Base-by-base conservation (phyloP, 2,888 invertebrate species). In the Spodoptera exigua region DNA sequence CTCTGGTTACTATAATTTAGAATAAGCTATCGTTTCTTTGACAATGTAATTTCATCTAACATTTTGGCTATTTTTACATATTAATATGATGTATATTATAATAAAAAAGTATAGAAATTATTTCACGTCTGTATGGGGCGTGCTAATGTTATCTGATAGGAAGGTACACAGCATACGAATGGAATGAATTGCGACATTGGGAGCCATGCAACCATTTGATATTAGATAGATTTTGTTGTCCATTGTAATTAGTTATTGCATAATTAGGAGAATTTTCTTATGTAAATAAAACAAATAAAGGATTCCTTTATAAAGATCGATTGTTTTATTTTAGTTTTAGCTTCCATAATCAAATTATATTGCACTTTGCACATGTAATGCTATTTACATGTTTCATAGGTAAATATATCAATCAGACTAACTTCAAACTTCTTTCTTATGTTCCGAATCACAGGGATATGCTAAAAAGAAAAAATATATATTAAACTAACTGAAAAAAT, bases 221-320 rank as follows among this genome's bases (percentile, higher is more conserved):
- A 89, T 90, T 90, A 90, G 89, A 87, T 91, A 90, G 87, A 81
- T 89, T 90, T 91, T 91, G 90, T 92, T 93, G 90, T 92, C 88
- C 85, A 85, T 87, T 92, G 92, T 92, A 91, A 90, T 90, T 91
- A 91, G 92, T 90, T 87, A 87, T 84, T 86, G 82, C 88, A 82
- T 89, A 88, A 89, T 89, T 92, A 92, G 92, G 90, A 86, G 92
- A 92, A 92, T 92, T 91, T 90, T 92, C 90, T 88, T 91, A 92
- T 93, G 93, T 93, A 93, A 92, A 93, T 93, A 93, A 88, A 86
- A 89, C 83, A 85, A 91, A 92, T 92, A 92, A 92, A 93, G 88
- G 87, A 86, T 87, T 90, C 85, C 89, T 91, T 92, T 91, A 89
- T 90, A 89, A 75, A 61, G 27, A 27, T 53, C 36, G 70, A 71